phyloP scores from a whole-genome alignment of 2,888 invertebrate species.

The Aproaerema taeniolella region DNA sequence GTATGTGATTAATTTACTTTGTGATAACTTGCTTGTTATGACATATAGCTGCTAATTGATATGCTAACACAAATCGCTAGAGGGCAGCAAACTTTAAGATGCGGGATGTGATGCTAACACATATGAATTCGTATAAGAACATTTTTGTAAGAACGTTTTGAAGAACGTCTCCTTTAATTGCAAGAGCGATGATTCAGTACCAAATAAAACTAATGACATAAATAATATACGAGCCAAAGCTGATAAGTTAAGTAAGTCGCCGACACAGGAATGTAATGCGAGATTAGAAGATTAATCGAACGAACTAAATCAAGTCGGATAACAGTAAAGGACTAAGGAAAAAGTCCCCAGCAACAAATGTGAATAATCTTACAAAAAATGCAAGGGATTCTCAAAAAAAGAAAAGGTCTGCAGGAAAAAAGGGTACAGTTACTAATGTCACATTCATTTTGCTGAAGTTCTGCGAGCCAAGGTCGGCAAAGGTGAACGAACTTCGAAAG shows the following conservation, averaged over 20 bases:
- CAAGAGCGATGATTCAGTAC: no score
- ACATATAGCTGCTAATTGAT: constrained; percentile 13
- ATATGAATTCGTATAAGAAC: no score
- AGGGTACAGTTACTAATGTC: constrained; percentile 32
- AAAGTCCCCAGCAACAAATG: constrained; percentile 14
- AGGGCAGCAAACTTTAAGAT: no score
- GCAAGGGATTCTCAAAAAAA: constrained; percentile 20
- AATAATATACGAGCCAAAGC: no score
- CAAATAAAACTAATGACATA: no score
- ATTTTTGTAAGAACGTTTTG: no score
- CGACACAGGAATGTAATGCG: neutral
- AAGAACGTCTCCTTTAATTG: no score
- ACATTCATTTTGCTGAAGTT: constrained; percentile 28
- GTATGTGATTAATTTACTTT: constrained; percentile 28
- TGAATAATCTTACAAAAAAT: constrained; percentile 16
- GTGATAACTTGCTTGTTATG: constrained; percentile 13
- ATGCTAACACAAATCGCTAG: neutral
- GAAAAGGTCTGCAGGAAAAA: constrained; percentile 15
- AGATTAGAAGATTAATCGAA: constrained; percentile 7
- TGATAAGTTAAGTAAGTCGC: no score
- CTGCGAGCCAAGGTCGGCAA: constrained; percentile 35
- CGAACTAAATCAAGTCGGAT: constrained; percentile 9
- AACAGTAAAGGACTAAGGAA: constrained; percentile 6
- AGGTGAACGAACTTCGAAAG: constrained; percentile 35
- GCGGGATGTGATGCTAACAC: no score